These are phyloP conservation scores for Ambastaia sidthimunki DNA, from an alignment of 2,797 vertebrate genomes.

Conservation along the genomic window DNA sequence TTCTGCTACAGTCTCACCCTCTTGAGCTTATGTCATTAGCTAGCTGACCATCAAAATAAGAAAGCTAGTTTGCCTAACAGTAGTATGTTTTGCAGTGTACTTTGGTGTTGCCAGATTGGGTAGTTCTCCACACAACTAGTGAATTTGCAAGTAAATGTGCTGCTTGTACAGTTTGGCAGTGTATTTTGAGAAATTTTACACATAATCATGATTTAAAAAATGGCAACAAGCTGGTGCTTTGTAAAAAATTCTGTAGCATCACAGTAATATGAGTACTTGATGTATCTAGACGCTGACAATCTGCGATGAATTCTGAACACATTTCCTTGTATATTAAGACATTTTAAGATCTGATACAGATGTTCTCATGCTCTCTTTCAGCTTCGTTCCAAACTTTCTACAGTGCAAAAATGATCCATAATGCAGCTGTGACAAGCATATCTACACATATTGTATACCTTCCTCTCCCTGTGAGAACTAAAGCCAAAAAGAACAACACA, in stretches of 20 bases:
- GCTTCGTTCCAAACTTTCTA: neutral
- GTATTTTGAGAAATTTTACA: neutral
- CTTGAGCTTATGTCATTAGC: conserved; percentile 12
- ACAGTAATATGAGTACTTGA: neutral
- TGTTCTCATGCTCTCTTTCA: neutral
- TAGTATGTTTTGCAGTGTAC: neutral
- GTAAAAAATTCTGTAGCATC: neutral
- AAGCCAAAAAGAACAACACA: neutral
- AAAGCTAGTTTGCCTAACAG: neutral
- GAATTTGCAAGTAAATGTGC: neutral
- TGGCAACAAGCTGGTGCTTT: neutral
- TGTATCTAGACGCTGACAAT: neutral
- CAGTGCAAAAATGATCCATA: neutral
- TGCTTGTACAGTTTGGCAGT: neutral
- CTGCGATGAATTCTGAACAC: neutral
- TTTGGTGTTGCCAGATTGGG: neutral
- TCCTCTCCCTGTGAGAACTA: conserved; percentile 20
- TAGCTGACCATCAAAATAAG: conserved; percentile 8
- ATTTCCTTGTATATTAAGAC: neutral
- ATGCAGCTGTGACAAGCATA: neutral
- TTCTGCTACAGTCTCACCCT: conserved; percentile 2
- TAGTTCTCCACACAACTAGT: neutral
- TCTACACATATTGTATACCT: neutral
- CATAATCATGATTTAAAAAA: neutral
- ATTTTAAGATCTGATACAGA: neutral